Conservation (phyloP, 2,113 vertebrate genomes). For the Motacilla tschutschensis region DNA sequence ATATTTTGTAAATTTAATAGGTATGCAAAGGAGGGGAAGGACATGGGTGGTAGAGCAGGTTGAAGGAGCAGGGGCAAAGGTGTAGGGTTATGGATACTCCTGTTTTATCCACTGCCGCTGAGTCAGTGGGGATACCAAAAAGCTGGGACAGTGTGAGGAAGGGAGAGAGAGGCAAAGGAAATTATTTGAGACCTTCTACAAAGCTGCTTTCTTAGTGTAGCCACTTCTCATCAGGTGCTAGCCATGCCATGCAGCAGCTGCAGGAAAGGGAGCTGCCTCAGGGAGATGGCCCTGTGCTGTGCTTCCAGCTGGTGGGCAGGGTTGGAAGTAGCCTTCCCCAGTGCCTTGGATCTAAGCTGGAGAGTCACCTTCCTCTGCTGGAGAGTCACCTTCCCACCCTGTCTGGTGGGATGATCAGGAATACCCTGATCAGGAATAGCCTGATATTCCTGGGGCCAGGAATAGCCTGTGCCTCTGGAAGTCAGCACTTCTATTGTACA, state of each 20-base stretch:
- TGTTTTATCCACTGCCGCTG: background rate
- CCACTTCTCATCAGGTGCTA: accelerated
- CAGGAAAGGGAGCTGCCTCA: background rate
- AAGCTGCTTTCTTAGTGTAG: background rate
- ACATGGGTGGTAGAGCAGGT: background rate
- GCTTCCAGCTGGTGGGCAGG: accelerated
- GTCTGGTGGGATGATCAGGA: background rate
- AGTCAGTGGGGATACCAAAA: background rate
- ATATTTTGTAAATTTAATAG: background rate
- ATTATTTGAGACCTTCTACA: background rate
- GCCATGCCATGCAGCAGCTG: accelerated
- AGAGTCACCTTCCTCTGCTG: background rate
- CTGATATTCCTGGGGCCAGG: background rate
- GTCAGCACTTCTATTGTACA: accelerated
- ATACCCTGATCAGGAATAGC: no score
- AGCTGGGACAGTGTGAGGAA: background rate
- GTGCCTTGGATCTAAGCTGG: accelerated
- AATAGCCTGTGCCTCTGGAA: background rate
- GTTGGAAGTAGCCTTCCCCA: background rate
- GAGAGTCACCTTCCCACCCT: accelerated
- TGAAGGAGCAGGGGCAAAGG: background rate
- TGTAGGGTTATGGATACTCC: background rate
- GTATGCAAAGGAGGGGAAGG: background rate
- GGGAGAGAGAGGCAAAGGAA: background rate
- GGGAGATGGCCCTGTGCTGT: background rate